Percentiles rank a stretch among this genome's conserved stretches.
Evolutionary conservation across 2,113 vertebrate species (phyloP).

Genomic region (Anser brachyrhynchus): DNA sequence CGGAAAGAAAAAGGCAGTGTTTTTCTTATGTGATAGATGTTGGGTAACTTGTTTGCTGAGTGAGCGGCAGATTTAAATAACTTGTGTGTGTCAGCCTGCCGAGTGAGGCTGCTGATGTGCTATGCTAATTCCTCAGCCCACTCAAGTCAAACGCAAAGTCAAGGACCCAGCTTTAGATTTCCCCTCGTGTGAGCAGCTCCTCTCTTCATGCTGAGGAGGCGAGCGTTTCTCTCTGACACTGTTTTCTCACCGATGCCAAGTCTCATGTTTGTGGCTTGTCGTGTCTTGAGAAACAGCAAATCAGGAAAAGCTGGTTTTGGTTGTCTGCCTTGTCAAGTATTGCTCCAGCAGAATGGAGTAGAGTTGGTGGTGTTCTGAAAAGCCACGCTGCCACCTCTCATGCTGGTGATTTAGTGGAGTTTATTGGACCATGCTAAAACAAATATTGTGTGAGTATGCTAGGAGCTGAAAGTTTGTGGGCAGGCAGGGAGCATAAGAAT

Average conservation of each 20-base stretch:
- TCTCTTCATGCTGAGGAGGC: neutral
- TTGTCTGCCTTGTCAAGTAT: constrained; percentile 6
- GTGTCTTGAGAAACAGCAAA: constrained; percentile 46
- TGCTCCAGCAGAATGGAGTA: neutral
- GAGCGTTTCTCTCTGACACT: neutral
- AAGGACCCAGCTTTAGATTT: neutral
- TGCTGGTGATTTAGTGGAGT: neutral
- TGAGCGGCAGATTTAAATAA: constrained; percentile 45
- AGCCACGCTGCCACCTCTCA: neutral
- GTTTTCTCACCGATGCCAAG: neutral
- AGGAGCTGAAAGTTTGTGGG: neutral
- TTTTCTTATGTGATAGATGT: constrained; percentile 41
- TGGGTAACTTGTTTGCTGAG: neutral
- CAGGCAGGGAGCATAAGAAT: neutral
- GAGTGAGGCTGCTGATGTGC: constrained; percentile 14
- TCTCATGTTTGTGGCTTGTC: neutral
- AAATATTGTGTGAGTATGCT: neutral
- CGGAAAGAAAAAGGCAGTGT: neutral
- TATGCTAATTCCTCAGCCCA: constrained; percentile 26
- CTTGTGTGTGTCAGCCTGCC: neutral
- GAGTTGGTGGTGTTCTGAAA: neutral
- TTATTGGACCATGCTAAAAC: neutral
- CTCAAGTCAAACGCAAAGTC: neutral
- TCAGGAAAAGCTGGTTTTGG: constrained; percentile 56
- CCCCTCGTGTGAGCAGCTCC: neutral